Base-by-base conservation (phyloP, 37 sponge, comb jelly and placozoan genomes). In the Beroe ovata region DNA sequence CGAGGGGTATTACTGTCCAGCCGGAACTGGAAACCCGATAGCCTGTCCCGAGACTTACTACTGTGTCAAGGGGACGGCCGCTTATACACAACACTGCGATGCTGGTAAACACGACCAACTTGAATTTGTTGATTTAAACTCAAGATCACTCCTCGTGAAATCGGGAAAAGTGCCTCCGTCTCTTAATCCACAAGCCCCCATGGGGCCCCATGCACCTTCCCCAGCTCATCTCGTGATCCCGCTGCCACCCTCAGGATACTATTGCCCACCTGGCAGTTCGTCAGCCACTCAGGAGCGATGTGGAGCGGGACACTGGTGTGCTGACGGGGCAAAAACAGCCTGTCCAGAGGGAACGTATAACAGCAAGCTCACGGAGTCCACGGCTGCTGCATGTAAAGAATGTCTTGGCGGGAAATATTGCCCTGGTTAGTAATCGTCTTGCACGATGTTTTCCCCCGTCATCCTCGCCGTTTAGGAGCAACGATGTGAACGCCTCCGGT, bases 1-100 rank as follows among this genome's bases (percentile, higher is more conserved):
- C 22, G 88, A 21, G 8, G 91, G 91, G 6, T 90, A 90, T 63
- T 90, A 88, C 88, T 90, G 91, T 34, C 60, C 0, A 4, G 61
- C n/a, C 4, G 62, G 62, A 30, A 42, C 88, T n/a, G 62, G 34
- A 25, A 89, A 11, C n/a, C 84, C 84, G 1, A 25, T 77, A 11
- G 41, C 20, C 4, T 89, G 89, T 89, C 61, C 89, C 37, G 89
- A 62, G 25, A 62, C 64, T 8, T 89, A 29, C 64, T 89, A 89
- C 28, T 89, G 89, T 33, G 60, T n/a, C 21, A 60, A 60, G 32
- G 62, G 34, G 14, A 60, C 89, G 1, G n/a, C 47, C 47, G 38
- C 8, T 30, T 77, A n/a, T 4, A 41, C n/a, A 0, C 47, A 28
- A 1, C 84, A 42, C 28, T 77, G 84, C 29, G 84, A 77, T 39